phyloP scores from a whole-genome alignment of 1,140 invertebrate species.

The Dendroctonus ponderosae region DNA sequence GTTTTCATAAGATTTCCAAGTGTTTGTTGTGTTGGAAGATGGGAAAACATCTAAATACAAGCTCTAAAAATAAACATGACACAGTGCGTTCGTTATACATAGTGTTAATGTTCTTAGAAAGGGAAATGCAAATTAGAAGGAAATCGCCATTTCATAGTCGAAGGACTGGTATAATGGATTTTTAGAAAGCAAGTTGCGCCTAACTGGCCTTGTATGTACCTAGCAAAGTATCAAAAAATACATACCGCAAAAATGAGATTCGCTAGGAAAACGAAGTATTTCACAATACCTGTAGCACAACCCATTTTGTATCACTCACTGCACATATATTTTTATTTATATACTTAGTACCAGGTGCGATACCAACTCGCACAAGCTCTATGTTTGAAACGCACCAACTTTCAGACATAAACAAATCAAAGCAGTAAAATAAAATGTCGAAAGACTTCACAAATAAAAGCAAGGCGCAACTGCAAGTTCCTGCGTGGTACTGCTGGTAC shows the following conservation, averaged over 20 bases:
- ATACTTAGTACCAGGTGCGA: background rate
- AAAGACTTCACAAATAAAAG: background rate
- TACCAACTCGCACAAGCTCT: background rate
- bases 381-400: background rate
- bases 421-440: background rate
- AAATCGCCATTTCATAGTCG: too few relatives aligned
- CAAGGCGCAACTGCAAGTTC: slow-evolving; percentile 10
- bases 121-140: too few relatives aligned
- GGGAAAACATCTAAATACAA: too few relatives aligned
- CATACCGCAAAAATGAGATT: slow-evolving; percentile 46
- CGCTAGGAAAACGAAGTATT: slow-evolving; percentile 46
- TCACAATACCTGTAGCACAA: slow-evolving; percentile 45
- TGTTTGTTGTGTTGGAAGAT: too few relatives aligned
- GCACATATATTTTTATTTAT: too few relatives aligned
- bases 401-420: slow-evolving; percentile 14
- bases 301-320: slow-evolving; percentile 40
- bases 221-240: slow-evolving; percentile 4
- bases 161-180: too few relatives aligned
- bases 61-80: slow-evolving; percentile 18
- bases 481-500: slow-evolving; percentile 17
- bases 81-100: too few relatives aligned
- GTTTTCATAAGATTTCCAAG: too few relatives aligned
- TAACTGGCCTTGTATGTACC: too few relatives aligned
- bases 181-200: too few relatives aligned
- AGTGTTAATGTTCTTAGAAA: too few relatives aligned